Evolutionary conservation across 30 jellyfish, hydroid and myxozoan genomes (phyloP).

Genomic region (Turritopsis rubra): DNA sequence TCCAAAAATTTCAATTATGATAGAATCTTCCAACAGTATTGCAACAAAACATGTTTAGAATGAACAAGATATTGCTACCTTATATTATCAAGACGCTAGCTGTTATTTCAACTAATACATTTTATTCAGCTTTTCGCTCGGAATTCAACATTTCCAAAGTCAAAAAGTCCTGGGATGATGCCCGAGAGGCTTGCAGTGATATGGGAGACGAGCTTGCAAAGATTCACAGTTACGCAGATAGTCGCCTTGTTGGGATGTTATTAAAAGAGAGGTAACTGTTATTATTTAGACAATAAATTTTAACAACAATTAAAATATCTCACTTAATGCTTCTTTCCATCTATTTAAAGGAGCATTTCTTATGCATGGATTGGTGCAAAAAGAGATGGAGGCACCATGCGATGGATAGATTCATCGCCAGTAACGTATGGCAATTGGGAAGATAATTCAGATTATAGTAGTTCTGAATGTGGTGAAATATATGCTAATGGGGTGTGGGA

Average conservation of each 20-base stretch:
- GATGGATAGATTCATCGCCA: not conserved
- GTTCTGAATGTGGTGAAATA: not conserved
- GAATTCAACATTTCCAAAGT: not conserved
- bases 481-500: not conserved
- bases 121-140: not conserved
- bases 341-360: not conserved
- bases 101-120: too few species aligned
- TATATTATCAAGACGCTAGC: too few species aligned
- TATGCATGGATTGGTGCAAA: not conserved
- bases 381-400: not conserved
- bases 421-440: not conserved
- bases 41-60: too few species aligned
- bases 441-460: not conserved
- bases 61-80: too few species aligned
- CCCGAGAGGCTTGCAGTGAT: not conserved
- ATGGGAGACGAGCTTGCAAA: not conserved
- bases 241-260: not conserved
- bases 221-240: not conserved
- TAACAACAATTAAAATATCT: not conserved
- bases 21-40: too few species aligned
- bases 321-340: not conserved
- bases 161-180: not conserved
- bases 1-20: too few species aligned
- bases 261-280: not conserved
- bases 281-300: not conserved